Evolutionary conservation across 2,797 vertebrate species (phyloP).

Genomic region (Acrossocheilus fasciatus): DNA sequence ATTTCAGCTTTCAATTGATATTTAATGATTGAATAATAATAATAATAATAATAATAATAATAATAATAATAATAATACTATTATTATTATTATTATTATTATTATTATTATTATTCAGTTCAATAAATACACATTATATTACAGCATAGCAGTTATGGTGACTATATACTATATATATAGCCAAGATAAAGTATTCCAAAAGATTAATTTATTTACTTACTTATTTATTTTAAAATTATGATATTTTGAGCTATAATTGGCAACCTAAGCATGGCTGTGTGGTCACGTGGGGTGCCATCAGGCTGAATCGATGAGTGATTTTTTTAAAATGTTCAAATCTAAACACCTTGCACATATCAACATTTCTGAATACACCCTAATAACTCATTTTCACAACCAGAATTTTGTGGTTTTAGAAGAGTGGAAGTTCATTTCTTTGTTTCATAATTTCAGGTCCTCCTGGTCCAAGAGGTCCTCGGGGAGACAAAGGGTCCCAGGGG

Average conservation of each 20-base stretch:
- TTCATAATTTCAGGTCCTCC: constrained; percentile 85
- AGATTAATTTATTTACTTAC: background rate
- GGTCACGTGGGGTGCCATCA: background rate
- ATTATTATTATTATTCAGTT: no score
- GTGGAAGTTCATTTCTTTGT: background rate
- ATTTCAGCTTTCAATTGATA: background rate
- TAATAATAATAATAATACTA: no score
- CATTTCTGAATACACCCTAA: background rate
- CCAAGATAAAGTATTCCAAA: background rate
- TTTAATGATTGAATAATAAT: background rate
- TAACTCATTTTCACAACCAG: background rate
- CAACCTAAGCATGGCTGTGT: background rate
- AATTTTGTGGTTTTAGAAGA: background rate
- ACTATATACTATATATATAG: background rate
- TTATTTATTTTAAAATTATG: no score
- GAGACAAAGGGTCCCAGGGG: constrained; percentile 92
- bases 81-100: background rate
- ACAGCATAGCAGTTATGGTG: background rate
- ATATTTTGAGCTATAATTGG: background rate
- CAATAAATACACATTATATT: background rate
- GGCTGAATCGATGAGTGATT: background rate
- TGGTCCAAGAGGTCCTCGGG: constrained; percentile 91
- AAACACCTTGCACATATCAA: background rate
- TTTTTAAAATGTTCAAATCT: background rate
- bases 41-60: background rate